These are phyloP conservation scores for Amblyornis subalaris DNA, from an alignment of 2,113 vertebrate species.

Conservation along the genomic window DNA sequence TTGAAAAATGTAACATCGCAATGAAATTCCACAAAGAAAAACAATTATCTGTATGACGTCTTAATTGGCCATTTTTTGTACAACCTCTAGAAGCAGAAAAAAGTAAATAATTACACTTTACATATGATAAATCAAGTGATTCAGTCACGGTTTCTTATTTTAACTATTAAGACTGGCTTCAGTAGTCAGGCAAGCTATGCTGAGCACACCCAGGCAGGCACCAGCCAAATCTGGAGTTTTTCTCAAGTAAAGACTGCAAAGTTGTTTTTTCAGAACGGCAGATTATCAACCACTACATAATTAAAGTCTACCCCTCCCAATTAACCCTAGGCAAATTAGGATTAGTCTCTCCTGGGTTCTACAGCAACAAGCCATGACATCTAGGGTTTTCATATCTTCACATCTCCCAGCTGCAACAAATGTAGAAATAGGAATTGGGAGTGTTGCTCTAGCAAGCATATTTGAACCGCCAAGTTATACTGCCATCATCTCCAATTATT, in stretches of 20 bases:
- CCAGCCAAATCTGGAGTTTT: background rate
- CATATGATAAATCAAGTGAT: background rate
- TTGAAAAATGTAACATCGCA: background rate
- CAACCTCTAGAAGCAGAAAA: background rate
- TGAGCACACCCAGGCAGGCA: conserved; percentile 6
- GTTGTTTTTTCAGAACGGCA: conserved; percentile 6
- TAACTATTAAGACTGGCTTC: background rate
- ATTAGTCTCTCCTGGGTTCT: conserved; percentile 12
- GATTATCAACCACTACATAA: conserved; percentile 29
- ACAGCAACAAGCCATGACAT: conserved; percentile 17
- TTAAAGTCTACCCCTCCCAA: conserved; percentile 41
- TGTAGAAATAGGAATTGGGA: background rate
- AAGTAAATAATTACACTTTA: background rate
- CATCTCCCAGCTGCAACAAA: conserved; percentile 8
- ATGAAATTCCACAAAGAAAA: background rate
- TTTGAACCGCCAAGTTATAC: background rate
- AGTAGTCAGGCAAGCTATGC: background rate
- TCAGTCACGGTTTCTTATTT: background rate
- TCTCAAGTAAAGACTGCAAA: background rate
- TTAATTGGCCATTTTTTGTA: background rate
- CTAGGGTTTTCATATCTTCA: conserved; percentile 12
- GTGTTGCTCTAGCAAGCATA: background rate
- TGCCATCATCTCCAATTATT: background rate
- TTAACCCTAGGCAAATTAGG: conserved; percentile 34
- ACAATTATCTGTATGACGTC: background rate